Percentiles rank a stretch among this genome's conserved stretches.
phyloP scores from a whole-genome alignment of 2,113 vertebrate genomes.

The Rattus rattus region DNA sequence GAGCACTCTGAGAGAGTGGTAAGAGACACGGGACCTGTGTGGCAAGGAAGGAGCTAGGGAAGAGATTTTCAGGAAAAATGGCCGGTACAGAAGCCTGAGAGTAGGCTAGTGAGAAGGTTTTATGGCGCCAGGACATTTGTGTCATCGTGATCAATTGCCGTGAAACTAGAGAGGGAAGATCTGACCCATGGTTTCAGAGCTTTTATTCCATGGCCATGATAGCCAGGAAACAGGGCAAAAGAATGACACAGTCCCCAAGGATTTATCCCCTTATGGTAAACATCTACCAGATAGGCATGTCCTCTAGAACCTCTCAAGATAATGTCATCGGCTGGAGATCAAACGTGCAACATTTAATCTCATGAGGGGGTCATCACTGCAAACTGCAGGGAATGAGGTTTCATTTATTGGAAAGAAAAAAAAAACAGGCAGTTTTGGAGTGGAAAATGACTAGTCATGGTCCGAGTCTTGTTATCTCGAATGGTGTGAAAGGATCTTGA shows the following conservation, averaged over 20 bases:
- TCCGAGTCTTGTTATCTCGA: accelerated
- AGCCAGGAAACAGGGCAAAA: background rate
- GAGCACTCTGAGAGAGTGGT: background rate
- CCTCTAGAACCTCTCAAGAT: too few relatives aligned
- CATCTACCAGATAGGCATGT: background rate
- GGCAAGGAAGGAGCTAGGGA: background rate
- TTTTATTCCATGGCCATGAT: background rate
- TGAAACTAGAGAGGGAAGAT: background rate
- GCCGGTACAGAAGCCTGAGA: background rate
- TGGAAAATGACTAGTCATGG: background rate
- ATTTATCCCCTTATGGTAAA: background rate
- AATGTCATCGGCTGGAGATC: background rate
- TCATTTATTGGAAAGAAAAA: background rate
- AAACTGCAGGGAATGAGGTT: background rate
- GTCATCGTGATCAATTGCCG: background rate
- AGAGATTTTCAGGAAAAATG: background rate
- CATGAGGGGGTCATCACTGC: background rate
- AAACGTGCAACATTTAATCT: background rate
- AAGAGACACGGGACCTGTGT: background rate
- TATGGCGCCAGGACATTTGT: background rate
- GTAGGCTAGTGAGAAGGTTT: background rate
- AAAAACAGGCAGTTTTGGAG: background rate
- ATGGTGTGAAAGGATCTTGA: background rate
- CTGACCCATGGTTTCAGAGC: background rate
- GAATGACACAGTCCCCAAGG: background rate